Conservation (phyloP, 2,888 invertebrate species). For the Pyrrhia umbra region DNA sequence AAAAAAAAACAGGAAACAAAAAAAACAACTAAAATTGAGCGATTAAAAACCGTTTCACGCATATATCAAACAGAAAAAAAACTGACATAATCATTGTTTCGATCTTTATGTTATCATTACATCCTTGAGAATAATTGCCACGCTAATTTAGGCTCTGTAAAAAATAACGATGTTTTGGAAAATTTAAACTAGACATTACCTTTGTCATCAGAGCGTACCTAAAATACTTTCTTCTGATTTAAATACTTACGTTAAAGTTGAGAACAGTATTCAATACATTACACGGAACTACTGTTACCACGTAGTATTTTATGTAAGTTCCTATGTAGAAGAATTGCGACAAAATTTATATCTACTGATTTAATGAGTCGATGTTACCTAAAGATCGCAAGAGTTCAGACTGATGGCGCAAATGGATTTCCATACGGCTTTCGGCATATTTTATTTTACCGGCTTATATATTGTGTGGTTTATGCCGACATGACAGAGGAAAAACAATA, state of each 20-base stretch:
- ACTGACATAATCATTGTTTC: conserved; percentile 43
- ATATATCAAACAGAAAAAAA: conserved; percentile 45
- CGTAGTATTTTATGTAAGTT: no score
- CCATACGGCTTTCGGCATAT: not conserved
- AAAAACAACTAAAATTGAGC: conserved; percentile 34
- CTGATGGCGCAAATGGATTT: not conserved
- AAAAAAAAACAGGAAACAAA: conserved; percentile 55
- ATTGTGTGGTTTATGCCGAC: no score
- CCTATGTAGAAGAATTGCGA: no score
- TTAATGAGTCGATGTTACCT: conserved; percentile 22
- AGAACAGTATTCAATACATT: no score
- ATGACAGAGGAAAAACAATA: no score
- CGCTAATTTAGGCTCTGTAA: conserved; percentile 30
- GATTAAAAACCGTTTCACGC: conserved; percentile 56
- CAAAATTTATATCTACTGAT: conserved; percentile 3
- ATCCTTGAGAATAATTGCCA: conserved; percentile 56
- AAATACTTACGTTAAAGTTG: no score
- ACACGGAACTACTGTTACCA: no score
- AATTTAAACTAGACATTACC: not conserved
- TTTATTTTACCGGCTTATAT: no score
- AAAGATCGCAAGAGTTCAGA: conserved; percentile 35
- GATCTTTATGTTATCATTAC: conserved; percentile 57
- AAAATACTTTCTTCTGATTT: no score
- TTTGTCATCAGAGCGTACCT: not conserved
- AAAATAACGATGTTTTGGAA: conserved; percentile 18